Evolutionary conservation across 2,888 invertebrate genomes (phyloP), one percentile per base, ranked within the genome.

Genomic region (Acronicta psi): DNA sequence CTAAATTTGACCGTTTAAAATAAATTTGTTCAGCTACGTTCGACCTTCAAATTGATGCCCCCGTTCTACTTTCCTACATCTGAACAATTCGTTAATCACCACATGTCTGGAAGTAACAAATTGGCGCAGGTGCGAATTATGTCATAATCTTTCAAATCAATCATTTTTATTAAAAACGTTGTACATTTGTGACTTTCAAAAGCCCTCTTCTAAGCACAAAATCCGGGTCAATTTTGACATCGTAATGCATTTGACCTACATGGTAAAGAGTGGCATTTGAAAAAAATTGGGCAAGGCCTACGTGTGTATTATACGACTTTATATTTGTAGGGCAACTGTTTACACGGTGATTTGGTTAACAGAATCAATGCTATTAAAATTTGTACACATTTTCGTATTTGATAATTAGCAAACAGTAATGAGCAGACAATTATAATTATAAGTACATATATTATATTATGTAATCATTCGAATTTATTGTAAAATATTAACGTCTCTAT

Each of bases 11-110:
- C 79, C 80, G 84, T 84, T 85, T 81, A 77, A 86, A 87, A 88
- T 84, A 86, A 85, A 87, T 90, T 88, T 86, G 87, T 88, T 87
- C 83, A 84, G 87, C 83, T 82, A 85, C 84, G 84, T 88, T 81
- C 83, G 82, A 85, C 92, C 92, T 91, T 91, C 89, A 81, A 86
- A 86, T 87, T 86, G 85, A 87, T 87, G 91, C 90, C 91, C 92
- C 91, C 79, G 91, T 91, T 89, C 91, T 88, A 92, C 90, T 91
- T 91, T 91, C 84, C 87, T 88, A 90, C 86, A 88, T 91, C 88
- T 90, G 86, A 88, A 90, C 89, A 90, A 90, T 88, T 82, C 83
- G 80, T 89, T 88, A 89, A 91, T 89, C 87, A 90, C 86, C 81
- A 87, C 83, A 84, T 83, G 86, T 83, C 83, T 80, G 80, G 56